Percentiles rank a stretch among this genome's conserved stretches.
Conservation (phyloP, 2,797 vertebrate genomes). For the Tenualosa ilisha region DNA sequence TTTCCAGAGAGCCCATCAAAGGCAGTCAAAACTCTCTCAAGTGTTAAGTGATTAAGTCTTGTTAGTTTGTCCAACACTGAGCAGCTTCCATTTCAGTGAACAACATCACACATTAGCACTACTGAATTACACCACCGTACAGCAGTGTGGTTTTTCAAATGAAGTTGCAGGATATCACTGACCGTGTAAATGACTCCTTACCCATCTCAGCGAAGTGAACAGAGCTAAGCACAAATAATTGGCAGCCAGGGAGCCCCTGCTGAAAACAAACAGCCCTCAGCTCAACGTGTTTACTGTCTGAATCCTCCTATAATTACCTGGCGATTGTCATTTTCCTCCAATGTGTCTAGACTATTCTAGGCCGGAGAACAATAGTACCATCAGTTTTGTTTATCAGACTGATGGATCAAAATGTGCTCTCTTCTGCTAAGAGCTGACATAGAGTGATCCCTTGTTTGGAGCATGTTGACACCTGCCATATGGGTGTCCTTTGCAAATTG, state of each 20-base stretch:
- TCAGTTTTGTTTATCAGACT: background rate
- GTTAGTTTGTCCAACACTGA: conserved; percentile 11
- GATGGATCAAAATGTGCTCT: conserved; percentile 20
- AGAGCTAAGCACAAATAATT: background rate
- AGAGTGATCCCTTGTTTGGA: conserved; percentile 19
- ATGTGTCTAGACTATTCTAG: background rate
- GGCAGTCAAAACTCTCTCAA: background rate
- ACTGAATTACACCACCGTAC: background rate
- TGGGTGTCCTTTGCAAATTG: conserved; percentile 19
- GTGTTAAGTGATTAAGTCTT: background rate
- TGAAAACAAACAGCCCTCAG: conserved; percentile 7
- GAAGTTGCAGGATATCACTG: conserved; percentile 3
- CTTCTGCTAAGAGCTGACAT: background rate
- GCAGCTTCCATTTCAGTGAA: background rate
- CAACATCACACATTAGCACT: background rate
- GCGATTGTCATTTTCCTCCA: background rate
- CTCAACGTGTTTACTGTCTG: background rate
- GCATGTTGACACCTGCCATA: conserved; percentile 21
- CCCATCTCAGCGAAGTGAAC: background rate
- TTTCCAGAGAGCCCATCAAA: background rate
- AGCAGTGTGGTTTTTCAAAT: conserved; percentile 10
- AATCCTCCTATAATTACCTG: conserved; percentile 9
- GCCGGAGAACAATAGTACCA: background rate
- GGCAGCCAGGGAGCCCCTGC: background rate
- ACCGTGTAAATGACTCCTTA: background rate